A percentile compares a stretch with the other conserved stretches of the same genome.
These are phyloP conservation scores for Penaeus monodon DNA, from an alignment of 2,888 invertebrate species.

Conservation along the genomic window DNA sequence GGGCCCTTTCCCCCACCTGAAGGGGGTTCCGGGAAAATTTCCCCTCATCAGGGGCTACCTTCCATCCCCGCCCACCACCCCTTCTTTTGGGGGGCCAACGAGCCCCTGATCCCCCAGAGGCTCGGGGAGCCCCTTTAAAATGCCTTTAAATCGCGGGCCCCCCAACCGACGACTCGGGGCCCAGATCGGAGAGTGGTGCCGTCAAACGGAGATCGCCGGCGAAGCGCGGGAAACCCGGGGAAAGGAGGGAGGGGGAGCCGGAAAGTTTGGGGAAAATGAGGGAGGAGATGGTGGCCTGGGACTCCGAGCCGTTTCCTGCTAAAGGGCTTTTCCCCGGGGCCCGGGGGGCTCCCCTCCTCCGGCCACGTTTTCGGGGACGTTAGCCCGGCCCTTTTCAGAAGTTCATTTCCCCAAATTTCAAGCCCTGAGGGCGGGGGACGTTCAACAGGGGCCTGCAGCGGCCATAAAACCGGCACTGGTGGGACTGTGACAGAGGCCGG, in stretches of 20 bases:
- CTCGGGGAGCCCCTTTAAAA: neutral
- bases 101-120: neutral
- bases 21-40: neutral
- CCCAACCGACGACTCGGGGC: neutral
- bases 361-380: neutral
- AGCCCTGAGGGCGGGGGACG: constrained; percentile 10
- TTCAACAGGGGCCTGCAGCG: constrained; percentile 13
- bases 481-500: constrained; percentile 8
- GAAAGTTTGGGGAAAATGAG: neutral
- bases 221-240: neutral
- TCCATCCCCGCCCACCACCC: neutral
- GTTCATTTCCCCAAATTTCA: neutral
- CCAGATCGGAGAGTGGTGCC: constrained; percentile 11
- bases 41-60: constrained; percentile 25
- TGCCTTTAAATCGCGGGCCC: constrained; percentile 1
- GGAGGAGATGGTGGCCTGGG: too few species aligned
- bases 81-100: neutral
- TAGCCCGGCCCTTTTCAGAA: neutral
- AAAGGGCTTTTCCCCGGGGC: neutral
- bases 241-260: neutral
- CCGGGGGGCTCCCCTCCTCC: neutral
- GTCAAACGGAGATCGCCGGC: neutral
- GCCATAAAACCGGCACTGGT: constrained; percentile 1
- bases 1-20: too few species aligned
- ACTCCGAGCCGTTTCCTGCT: too few species aligned